phyloP scores from a whole-genome alignment of 2,888 invertebrate species.

The Desoria tigrina region DNA sequence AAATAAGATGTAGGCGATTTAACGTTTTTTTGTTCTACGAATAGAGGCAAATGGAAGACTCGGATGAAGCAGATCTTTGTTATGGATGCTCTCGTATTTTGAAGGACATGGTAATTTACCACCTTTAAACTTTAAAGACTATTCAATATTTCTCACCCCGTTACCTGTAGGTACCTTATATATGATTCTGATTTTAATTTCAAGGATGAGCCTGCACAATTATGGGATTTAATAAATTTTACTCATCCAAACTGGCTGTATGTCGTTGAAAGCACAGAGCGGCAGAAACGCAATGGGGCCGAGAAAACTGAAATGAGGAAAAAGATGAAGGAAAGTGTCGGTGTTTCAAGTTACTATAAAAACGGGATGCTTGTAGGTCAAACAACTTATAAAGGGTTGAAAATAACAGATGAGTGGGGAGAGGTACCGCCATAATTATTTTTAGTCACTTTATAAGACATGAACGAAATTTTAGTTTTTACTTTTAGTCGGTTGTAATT shows the following conservation, averaged over 20 bases:
- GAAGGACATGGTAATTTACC: constrained; percentile 27
- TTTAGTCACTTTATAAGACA: too few relatives aligned
- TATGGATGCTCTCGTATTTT: constrained; percentile 41
- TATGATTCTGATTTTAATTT: constrained; percentile 1
- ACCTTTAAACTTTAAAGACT: neutral
- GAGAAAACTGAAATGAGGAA: neutral
- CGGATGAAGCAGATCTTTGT: constrained; percentile 27
- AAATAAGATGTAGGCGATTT: too few relatives aligned
- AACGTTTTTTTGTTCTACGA: neutral
- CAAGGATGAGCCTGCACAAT: constrained; percentile 18
- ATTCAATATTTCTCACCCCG: too few relatives aligned
- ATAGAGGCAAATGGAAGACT: constrained; percentile 11
- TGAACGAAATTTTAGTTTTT: too few relatives aligned
- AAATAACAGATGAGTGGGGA: neutral
- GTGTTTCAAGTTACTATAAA: neutral
- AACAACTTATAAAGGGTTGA: neutral
- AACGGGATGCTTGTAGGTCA: neutral
- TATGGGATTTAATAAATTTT: constrained; percentile 8
- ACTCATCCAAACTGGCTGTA: neutral
- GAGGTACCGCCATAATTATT: neutral
- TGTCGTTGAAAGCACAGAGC: neutral
- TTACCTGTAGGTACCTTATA: too few relatives aligned
- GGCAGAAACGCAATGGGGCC: neutral
- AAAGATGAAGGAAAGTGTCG: neutral
- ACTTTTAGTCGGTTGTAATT: neutral